Evolutionary conservation across 1,140 invertebrate species (phyloP), one percentile per base, ranked within the genome.

Genomic region (Thaumatotibia leucotreta): DNA sequence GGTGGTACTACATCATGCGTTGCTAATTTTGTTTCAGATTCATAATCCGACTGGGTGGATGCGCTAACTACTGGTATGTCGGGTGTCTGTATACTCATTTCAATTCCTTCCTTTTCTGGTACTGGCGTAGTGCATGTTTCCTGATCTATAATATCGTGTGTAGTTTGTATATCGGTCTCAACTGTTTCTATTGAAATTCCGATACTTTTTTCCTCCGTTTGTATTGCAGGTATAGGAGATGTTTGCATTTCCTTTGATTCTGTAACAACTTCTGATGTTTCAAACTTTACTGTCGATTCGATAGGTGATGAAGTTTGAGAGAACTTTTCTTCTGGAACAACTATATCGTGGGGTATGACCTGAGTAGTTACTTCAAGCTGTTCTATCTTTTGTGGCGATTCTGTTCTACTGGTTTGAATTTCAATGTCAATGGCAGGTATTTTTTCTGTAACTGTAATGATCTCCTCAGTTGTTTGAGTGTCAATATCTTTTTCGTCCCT

Each of bases 21-120:
- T 14, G 65, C 63, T 9, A 27, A 11, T 58, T 24, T 24, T 14
- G 24, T 45, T 11, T 32, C n/a, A 52, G 67, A 24, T 70, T 73
- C 65, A 49, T 69, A 62, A 49, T 88, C 84, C n/a, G 78, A 91
- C 65, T 91, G 88, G 1, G 88, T 91, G 22, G 66, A 83, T 23
- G 72, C 70, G 70, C 77, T 82, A 0, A 80, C 73, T n/a, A 82
- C 62, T 45, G 82, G 73, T 61, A 89, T 66, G 68, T 82, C 78
- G 35, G 82, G 76, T 11, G 89, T 93, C 78, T 93, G 93, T 50
- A 91, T 92, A 65, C 92, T 89, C 2, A 80, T 91, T 77, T 93
- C 93, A 63, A 68, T 76, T 31, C 84, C 61, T 66, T 85, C 75
- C 31, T 74, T 83, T 62, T 74, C 66, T 75, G 85, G 75, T 11